phyloP scores from a whole-genome alignment of 2,888 invertebrate genomes.

The Andrena camellia region DNA sequence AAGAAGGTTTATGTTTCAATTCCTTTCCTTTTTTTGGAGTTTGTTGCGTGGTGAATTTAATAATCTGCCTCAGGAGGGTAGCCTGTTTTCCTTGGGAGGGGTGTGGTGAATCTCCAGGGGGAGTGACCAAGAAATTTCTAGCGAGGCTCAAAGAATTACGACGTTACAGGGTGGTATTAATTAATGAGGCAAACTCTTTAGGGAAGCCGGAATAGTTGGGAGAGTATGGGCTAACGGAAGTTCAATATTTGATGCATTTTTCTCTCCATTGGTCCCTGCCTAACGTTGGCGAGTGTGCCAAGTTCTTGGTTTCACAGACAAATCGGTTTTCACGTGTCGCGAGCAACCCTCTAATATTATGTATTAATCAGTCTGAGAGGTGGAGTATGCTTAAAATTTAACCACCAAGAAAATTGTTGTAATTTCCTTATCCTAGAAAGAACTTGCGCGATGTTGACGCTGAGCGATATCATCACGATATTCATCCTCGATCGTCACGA shows the following conservation, averaged over 20 bases:
- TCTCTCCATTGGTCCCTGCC: conserved; percentile 44
- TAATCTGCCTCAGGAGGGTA: neutral
- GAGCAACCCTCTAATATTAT: conserved; percentile 18
- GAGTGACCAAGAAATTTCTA: conserved; percentile 31
- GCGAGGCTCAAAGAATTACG: conserved; percentile 40
- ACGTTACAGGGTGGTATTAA: conserved; percentile 56
- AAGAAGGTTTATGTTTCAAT: no score
- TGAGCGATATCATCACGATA: no score
- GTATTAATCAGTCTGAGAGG: conserved; percentile 14
- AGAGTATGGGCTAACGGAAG: conserved; percentile 49
- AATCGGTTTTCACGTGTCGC: conserved; percentile 38
- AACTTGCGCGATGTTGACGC: neutral
- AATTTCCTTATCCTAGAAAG: neutral
- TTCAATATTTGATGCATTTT: conserved; percentile 65
- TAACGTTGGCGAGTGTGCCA: conserved; percentile 53
- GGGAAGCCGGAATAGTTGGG: conserved; percentile 43
- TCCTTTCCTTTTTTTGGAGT: no score
- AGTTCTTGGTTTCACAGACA: conserved; percentile 43
- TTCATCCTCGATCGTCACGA: no score
- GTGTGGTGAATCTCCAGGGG: neutral
- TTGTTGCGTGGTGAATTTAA: neutral
- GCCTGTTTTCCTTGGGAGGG: neutral
- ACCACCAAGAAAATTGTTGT: neutral
- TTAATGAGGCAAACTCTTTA: conserved; percentile 63
- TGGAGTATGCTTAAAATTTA: neutral